phyloP scores from a whole-genome alignment of 1,140 invertebrate species.

The Zaprionus kolodkinae region DNA sequence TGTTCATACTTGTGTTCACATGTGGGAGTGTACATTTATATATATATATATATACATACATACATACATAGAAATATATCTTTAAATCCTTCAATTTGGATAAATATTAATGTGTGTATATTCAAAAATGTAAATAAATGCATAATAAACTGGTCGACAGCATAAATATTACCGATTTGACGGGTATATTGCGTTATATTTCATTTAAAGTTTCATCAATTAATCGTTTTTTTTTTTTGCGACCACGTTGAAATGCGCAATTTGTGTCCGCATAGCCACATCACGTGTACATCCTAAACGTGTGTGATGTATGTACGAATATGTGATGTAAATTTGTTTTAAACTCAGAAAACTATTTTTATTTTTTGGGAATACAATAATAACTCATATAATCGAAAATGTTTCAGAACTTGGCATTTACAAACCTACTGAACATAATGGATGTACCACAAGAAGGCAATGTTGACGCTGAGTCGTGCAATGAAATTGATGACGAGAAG shows the following conservation, averaged over 20 bases:
- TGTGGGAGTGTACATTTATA: neutral
- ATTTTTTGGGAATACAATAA: neutral
- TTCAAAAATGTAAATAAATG: too few species aligned
- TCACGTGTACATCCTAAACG: constrained; percentile 6
- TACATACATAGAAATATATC: too few species aligned
- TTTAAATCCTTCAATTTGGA: too few species aligned
- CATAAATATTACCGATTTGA: neutral
- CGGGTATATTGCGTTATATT: neutral
- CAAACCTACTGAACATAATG: constrained; percentile 44
- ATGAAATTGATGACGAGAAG: constrained; percentile 74
- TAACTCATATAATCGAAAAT: neutral
- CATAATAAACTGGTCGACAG: neutral
- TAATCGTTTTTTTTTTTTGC: neutral
- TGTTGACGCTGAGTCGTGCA: constrained; percentile 60
- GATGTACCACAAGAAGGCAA: constrained; percentile 65
- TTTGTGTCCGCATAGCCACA: neutral
- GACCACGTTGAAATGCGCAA: neutral
- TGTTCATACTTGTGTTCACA: neutral
- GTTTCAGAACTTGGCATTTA: constrained; percentile 52
- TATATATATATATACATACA: too few species aligned
- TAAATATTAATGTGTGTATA: too few species aligned
- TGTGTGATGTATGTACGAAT: neutral
- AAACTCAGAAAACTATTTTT: neutral
- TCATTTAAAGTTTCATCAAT: neutral
- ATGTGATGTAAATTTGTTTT: constrained; percentile 10